These are phyloP conservation scores for Phragmatobia fuliginosa DNA, from an alignment of 2,888 invertebrate genomes.

Conservation along the genomic window DNA sequence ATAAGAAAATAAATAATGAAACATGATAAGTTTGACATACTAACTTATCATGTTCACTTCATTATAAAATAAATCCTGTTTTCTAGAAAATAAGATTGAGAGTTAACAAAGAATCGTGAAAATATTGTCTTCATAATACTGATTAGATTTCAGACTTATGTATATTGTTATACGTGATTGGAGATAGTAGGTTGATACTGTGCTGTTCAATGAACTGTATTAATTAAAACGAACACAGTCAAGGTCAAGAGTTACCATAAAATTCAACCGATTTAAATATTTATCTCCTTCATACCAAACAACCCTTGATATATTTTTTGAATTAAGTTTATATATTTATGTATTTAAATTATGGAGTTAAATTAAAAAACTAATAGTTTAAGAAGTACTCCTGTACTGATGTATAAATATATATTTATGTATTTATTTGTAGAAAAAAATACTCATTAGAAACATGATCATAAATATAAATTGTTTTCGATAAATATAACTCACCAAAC, in stretches of 20 bases:
- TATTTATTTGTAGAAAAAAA: background rate
- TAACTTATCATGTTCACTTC: no score
- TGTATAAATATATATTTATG: background rate
- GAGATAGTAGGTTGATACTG: background rate
- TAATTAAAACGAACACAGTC: background rate
- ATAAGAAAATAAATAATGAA: background rate
- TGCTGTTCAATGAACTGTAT: background rate
- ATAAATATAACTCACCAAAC: constrained; percentile 39
- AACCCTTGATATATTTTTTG: background rate
- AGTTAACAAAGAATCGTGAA: background rate
- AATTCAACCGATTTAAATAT: background rate
- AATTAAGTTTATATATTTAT: no score
- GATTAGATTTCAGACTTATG: background rate
- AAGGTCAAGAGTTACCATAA: background rate
- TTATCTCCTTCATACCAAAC: background rate
- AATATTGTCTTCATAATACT: background rate
- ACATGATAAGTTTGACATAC: background rate
- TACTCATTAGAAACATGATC: background rate
- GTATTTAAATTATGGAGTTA: background rate
- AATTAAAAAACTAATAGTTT: background rate
- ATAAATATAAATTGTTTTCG: background rate
- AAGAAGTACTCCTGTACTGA: background rate
- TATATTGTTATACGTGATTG: background rate
- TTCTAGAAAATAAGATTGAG: background rate
- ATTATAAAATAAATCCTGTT: background rate